Base-by-base conservation (phyloP, 2,797 vertebrate species). In the Gephyroberyx darwinii region DNA sequence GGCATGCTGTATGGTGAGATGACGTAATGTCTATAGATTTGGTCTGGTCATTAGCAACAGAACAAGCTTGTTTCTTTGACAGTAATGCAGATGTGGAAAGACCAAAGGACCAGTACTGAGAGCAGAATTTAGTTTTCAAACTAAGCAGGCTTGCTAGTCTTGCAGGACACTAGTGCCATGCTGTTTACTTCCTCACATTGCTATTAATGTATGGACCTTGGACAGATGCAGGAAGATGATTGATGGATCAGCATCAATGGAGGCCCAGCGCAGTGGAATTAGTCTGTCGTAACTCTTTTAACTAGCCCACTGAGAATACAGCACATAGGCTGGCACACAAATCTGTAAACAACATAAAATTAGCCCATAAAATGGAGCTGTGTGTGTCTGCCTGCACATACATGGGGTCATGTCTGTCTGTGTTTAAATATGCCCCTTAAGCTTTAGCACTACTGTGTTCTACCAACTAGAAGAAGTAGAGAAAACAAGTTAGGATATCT, bases 311-410 rank as follows among this genome's bases (percentile, higher is more conserved):
- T 71, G 90, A 84, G 90, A 78, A 69, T 75, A 75, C 48, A 74
- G 70, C 57, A 51, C 69, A 63, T 43, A 63, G 77, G 79, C 67
- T 74, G 45, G 59, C 1, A 64, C 55, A 77, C 58, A 63, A 39
- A 85, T 88, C 81, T 86, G 84, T 90, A 86, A 91, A 89, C 84
- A 89, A 86, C 78, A 75, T 76, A 69, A 89, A 89, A 90, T 86
- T 80, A 88, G 74, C 73, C 75, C 76, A 88, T 88, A 89, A 88
- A 78, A 74, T 50, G 39, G 41, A 22, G 19, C 33, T 51, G 58
- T 61, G 33, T 52, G 70, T 41, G 35, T 71, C 47, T 55, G 16
- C 59, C 56, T 71, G 74, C 59, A 26, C 53, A 33, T 63, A 41
- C 31, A 22, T 50, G 30, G 50, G 47, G 50, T 9, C 19, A 30